phyloP scores from a whole-genome alignment of 2,113 vertebrate species.

The Peucedramus taeniatus region DNA sequence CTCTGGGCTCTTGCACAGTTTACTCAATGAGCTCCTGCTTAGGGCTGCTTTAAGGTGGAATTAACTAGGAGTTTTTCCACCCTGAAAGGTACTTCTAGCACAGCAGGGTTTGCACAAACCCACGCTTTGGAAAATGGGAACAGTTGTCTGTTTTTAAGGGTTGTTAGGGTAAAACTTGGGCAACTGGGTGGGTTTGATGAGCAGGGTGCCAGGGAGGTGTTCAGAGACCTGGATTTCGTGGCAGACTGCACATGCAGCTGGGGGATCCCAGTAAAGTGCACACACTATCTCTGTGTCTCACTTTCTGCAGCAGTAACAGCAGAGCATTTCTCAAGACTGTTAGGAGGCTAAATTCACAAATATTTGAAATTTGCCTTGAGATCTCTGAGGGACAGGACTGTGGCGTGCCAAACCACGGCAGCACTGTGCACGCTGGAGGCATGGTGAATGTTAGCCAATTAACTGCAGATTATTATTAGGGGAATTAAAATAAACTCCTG shows the following conservation, averaged over 20 bases:
- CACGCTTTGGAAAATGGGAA: background rate
- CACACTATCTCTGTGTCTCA: background rate
- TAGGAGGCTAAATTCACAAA: constrained; percentile 30
- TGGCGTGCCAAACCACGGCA: background rate
- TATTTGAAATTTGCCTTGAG: constrained; percentile 16
- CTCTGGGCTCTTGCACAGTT: background rate
- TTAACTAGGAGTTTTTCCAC: background rate
- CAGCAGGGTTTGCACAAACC: background rate
- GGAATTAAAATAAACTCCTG: background rate
- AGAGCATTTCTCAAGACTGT: background rate
- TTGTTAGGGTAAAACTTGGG: background rate
- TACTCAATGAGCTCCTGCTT: background rate
- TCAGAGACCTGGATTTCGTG: background rate
- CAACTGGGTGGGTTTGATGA: background rate
- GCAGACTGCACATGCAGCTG: background rate
- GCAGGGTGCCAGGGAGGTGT: background rate
- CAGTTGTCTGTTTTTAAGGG: background rate
- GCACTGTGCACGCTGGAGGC: background rate
- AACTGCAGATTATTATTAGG: constrained; percentile 13
- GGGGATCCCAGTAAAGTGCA: background rate
- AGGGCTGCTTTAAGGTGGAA: background rate
- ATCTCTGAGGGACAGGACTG: background rate
- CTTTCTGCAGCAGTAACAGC: background rate
- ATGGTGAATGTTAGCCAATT: background rate
- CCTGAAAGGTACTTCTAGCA: background rate